These are phyloP conservation scores for Sturmia bella DNA, from an alignment of 2,888 invertebrate genomes.

Conservation along the genomic window DNA sequence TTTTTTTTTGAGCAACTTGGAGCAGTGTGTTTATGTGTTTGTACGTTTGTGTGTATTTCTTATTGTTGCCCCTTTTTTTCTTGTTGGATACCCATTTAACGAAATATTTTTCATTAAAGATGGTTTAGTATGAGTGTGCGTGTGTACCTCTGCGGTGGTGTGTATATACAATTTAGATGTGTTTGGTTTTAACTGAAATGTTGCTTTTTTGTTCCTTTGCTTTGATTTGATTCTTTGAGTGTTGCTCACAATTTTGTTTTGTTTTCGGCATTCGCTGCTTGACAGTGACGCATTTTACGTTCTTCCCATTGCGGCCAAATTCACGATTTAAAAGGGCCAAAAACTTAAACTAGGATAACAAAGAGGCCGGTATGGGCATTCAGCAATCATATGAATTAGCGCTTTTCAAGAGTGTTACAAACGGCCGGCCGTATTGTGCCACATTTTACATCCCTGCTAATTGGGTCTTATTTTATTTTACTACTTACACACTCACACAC, in stretches of 20 bases:
- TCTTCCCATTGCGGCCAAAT: too few relatives aligned
- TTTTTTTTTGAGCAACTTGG: neutral
- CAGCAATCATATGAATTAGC: too few relatives aligned
- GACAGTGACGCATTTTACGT: neutral
- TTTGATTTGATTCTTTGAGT: conserved; percentile 29
- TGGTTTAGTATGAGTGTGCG: neutral
- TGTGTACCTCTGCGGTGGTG: neutral
- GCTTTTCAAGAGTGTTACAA: too few relatives aligned
- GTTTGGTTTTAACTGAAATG: conserved; percentile 17
- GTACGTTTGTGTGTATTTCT: neutral
- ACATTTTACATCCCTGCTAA: too few relatives aligned
- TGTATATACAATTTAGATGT: too few relatives aligned
- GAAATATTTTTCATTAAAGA: neutral
- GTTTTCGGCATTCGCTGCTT: conserved; percentile 38
- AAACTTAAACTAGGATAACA: too few relatives aligned
- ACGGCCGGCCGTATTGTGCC: too few relatives aligned
- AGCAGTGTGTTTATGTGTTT: neutral
- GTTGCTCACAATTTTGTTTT: conserved; percentile 49
- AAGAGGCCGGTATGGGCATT: too few relatives aligned
- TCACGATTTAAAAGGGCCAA: too few relatives aligned
- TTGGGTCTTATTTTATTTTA: too few relatives aligned
- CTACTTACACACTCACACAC: neutral
- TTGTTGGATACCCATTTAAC: neutral
- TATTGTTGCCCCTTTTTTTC: conserved; percentile 50
- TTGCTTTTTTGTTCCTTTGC: conserved; percentile 39